Conservation (phyloP, 2,113 vertebrate genomes). For the Austrofundulus limnaeus region DNA sequence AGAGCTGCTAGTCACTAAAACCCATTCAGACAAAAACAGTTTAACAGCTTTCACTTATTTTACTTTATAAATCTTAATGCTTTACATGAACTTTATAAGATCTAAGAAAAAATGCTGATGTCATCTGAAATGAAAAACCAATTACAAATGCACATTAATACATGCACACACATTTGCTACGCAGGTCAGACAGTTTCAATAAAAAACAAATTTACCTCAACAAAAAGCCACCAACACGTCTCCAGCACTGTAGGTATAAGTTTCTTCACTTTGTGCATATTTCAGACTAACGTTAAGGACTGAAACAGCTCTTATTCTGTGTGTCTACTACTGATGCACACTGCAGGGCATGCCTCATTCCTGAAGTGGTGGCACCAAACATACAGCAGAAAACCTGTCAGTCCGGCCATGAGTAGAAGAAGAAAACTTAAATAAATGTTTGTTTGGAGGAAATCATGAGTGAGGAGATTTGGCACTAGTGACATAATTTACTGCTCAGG, state of each 20-base stretch:
- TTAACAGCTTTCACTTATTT: slow-evolving; percentile 31
- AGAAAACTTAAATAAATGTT: too few relatives aligned
- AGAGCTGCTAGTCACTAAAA: slow-evolving; percentile 43
- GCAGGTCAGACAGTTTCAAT: slow-evolving; percentile 8
- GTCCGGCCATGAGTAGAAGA: too few relatives aligned
- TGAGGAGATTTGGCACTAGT: too few relatives aligned
- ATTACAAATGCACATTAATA: slow-evolving; percentile 22
- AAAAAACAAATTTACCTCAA: background rate
- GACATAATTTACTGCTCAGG: too few relatives aligned
- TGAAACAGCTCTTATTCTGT: too few relatives aligned
- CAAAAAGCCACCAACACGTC: background rate
- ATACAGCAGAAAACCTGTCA: too few relatives aligned
- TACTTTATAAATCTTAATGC: slow-evolving; percentile 48
- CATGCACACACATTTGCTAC: slow-evolving; percentile 59
- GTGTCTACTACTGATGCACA: too few relatives aligned
- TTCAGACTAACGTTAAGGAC: too few relatives aligned
- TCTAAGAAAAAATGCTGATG: background rate
- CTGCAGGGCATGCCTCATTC: too few relatives aligned
- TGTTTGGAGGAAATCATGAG: too few relatives aligned
- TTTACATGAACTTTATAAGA: slow-evolving; percentile 15
- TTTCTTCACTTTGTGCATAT: background rate
- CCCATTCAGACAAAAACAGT: slow-evolving; percentile 27
- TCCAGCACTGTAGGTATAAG: background rate
- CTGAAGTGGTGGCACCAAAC: too few relatives aligned
- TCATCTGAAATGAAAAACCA: background rate